Percentiles rank a stretch among this genome's conserved stretches.
phyloP scores from a whole-genome alignment of 2,888 invertebrate genomes.

The Rambutsinella grinnellia region DNA sequence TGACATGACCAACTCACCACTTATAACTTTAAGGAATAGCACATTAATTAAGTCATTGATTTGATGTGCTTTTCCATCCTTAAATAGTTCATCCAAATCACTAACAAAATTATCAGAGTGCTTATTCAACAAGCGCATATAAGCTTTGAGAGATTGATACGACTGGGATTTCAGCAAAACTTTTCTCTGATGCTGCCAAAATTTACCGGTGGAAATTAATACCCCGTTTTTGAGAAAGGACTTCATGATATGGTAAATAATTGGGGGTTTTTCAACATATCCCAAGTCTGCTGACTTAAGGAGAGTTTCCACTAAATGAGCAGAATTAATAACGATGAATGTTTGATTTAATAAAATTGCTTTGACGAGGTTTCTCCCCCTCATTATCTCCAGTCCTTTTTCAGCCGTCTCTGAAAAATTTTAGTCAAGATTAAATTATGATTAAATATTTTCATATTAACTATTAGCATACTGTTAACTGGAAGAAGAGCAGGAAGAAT shows the following conservation, averaged over 20 bases:
- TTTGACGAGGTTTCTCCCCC: too few species aligned
- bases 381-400: neutral
- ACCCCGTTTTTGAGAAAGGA: neutral
- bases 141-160: neutral
- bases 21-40: neutral
- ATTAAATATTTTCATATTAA: neutral
- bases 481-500: neutral
- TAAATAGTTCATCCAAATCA: neutral
- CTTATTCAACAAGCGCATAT: neutral
- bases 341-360: too few species aligned
- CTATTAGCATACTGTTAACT: neutral
- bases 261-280: neutral
- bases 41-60: neutral
- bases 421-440: neutral
- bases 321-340: neutral
- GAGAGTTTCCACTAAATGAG: neutral
- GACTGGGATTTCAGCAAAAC: neutral
- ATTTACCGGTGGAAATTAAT: neutral
- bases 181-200: slow-evolving; percentile 9
- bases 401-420: neutral
- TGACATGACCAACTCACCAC: neutral
- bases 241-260: neutral
- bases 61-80: neutral
- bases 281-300: neutral
- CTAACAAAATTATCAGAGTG: neutral